Evolutionary conservation across 2,113 vertebrate species (phyloP).

Genomic region (Lethenteron reissneri): DNA sequence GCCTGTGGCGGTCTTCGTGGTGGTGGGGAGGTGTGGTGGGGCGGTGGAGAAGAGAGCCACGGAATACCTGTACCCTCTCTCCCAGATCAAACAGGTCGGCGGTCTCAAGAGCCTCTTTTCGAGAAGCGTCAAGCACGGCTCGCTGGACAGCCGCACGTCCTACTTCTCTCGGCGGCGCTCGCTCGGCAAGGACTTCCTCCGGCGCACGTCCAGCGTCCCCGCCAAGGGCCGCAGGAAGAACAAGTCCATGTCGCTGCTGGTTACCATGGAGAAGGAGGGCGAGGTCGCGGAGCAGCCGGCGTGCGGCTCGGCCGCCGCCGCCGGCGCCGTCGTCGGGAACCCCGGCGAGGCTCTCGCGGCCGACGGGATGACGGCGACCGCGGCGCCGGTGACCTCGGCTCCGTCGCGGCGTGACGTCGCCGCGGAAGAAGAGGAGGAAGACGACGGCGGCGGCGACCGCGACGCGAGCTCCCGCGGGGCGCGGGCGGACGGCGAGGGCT

Average conservation of each 20-base stretch:
- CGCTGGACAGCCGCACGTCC: conserved; percentile 95
- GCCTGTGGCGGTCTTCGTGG: too few species aligned
- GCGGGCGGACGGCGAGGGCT: too few species aligned
- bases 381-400: conserved; percentile 12
- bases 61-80: too few species aligned
- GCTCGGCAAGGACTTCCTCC: conserved; percentile 65
- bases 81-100: conserved; percentile 39
- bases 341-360: too few species aligned
- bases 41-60: too few species aligned
- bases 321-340: neutral
- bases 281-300: conserved; percentile 23
- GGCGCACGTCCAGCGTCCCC: conserved; percentile 79
- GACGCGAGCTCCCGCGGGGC: too few species aligned
- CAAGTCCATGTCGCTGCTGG: too few species aligned
- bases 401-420: conserved; percentile 11
- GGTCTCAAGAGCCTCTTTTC: conserved; percentile 95
- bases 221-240: conserved; percentile 47
- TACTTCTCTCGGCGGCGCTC: conserved; percentile 57
- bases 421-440: too few species aligned
- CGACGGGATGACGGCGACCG: neutral
- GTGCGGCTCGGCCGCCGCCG: conserved; percentile 29
- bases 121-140: conserved; percentile 88
- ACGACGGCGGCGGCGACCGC: too few species aligned
- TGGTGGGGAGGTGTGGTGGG: too few species aligned
- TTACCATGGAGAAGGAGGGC: too few species aligned